Conservation (phyloP, 2,113 vertebrate species). For the Camelus dromedarius region DNA sequence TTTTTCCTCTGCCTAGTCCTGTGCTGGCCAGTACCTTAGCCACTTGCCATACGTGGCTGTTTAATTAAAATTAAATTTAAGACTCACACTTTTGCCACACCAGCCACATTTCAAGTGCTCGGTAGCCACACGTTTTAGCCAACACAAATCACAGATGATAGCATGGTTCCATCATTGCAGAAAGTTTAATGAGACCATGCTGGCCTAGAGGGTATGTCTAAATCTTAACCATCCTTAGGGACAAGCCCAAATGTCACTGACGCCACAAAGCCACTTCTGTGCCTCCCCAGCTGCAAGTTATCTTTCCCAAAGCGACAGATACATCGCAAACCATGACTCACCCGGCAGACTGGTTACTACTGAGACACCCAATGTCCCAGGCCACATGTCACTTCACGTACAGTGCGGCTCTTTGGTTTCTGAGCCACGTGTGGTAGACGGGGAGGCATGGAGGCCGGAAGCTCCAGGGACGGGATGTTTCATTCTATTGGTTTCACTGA, state of each 20-base stretch:
- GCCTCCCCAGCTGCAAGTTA: conserved; percentile 10
- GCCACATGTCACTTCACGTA: conserved; percentile 8
- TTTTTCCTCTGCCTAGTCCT: background rate
- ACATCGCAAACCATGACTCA: background rate
- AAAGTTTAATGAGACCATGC: background rate
- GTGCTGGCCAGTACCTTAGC: background rate
- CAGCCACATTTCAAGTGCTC: background rate
- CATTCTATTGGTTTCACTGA: background rate
- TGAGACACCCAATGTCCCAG: background rate
- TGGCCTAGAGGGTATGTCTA: background rate
- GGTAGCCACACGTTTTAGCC: background rate
- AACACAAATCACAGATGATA: background rate
- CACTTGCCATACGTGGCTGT: background rate
- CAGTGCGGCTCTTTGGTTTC: background rate
- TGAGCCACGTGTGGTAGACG: background rate
- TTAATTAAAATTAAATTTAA: background rate
- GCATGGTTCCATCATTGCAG: background rate
- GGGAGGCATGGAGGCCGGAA: background rate
- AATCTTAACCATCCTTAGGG: background rate
- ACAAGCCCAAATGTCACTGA: conserved; percentile 27
- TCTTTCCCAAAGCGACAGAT: conserved; percentile 39
- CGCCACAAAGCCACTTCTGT: conserved; percentile 24
- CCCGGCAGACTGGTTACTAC: background rate
- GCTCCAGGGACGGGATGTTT: background rate
- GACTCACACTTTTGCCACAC: background rate